phyloP scores from a whole-genome alignment of 1,140 invertebrate genomes.

The Apis dorsata region DNA sequence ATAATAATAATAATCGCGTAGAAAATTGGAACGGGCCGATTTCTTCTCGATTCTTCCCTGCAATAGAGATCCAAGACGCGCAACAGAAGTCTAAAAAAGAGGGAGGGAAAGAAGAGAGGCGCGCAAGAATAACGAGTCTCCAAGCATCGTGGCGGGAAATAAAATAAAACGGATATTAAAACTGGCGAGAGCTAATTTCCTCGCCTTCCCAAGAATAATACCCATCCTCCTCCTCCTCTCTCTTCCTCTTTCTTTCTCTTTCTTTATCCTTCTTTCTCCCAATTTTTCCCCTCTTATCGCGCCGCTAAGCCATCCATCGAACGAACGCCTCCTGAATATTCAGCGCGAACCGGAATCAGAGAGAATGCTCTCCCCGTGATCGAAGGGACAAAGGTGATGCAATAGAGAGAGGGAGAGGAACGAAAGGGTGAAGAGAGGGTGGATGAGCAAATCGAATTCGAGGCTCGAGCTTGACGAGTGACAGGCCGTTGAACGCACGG shows the following conservation, averaged over 20 bases:
- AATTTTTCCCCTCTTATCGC: conserved; percentile 45
- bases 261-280: background rate
- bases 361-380: background rate
- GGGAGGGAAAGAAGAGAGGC: background rate
- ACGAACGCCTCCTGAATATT: conserved; percentile 68
- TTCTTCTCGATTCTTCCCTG: background rate
- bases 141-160: conserved; percentile 49
- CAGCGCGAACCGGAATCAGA: conserved; percentile 41
- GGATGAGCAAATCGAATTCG: conserved; percentile 63
- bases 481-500: conserved; percentile 46
- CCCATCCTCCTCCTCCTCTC: background rate
- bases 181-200: conserved; percentile 70
- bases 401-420: background rate
- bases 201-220: conserved; percentile 64
- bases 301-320: conserved; percentile 61
- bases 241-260: background rate
- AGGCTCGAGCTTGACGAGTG: conserved; percentile 65
- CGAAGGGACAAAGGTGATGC: background rate
- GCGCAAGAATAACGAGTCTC: conserved; percentile 5
- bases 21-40: conserved; percentile 46
- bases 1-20: conserved; percentile 47
- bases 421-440: background rate
- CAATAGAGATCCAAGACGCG: background rate
- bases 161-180: conserved; percentile 73
- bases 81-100: too few relatives aligned